phyloP scores from a whole-genome alignment of 2,797 vertebrate genomes.

The Varecia variegata region DNA sequence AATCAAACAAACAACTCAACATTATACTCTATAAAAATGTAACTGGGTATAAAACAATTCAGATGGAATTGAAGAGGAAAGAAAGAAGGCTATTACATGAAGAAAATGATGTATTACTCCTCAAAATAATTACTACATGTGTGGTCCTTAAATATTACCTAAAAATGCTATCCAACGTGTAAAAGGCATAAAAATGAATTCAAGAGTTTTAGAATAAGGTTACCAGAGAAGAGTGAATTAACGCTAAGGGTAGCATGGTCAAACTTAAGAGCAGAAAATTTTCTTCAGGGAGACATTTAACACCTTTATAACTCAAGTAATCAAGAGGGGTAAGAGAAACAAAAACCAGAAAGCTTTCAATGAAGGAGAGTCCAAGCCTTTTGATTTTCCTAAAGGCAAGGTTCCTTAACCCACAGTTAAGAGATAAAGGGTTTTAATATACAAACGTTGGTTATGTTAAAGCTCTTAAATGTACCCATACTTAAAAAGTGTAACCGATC shows the following conservation, averaged over 20 bases:
- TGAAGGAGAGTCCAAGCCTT: background rate
- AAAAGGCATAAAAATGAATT: slow-evolving; percentile 47
- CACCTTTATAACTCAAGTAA: slow-evolving; percentile 33
- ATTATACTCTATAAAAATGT: slow-evolving; percentile 6
- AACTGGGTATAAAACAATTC: background rate
- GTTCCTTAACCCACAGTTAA: background rate
- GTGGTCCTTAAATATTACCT: background rate
- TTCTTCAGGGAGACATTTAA: background rate
- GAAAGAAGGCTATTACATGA: background rate
- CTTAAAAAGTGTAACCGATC: background rate
- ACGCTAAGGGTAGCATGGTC: background rate
- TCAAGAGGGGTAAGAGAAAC: background rate
- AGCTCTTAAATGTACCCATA: slow-evolving; percentile 10
- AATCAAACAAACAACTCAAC: slow-evolving; percentile 33
- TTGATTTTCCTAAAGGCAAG: background rate
- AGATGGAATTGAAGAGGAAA: background rate
- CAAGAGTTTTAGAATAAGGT: background rate
- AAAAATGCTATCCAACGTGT: slow-evolving; percentile 19
- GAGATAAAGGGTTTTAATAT: background rate
- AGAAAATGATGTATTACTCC: slow-evolving; percentile 10
- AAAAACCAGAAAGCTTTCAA: background rate
- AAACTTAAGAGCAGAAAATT: background rate
- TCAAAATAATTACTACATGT: background rate
- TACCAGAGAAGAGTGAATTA: slow-evolving; percentile 34
- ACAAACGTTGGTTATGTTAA: background rate